Percentiles rank a stretch among this genome's conserved stretches.
Evolutionary conservation across 2,888 invertebrate genomes (phyloP).

Genomic region (Cetonia aurata): DNA sequence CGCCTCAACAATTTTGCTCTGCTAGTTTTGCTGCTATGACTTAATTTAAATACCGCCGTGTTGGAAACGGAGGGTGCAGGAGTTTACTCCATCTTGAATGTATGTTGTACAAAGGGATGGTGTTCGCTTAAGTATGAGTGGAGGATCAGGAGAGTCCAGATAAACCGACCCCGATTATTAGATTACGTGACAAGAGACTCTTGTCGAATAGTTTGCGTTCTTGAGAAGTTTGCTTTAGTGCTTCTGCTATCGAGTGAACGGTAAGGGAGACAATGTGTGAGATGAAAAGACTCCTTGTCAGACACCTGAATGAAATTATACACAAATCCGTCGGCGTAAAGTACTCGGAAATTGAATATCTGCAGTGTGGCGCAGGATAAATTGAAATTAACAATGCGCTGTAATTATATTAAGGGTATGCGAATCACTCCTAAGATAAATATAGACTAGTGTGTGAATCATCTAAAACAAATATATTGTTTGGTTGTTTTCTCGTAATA

Average conservation of each 20-base stretch:
- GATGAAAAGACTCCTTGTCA: slow-evolving; percentile 24
- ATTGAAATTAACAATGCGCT: background rate
- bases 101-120: slow-evolving; percentile 20
- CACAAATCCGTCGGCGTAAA: slow-evolving; percentile 19
- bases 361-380: background rate
- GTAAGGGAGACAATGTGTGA: slow-evolving; percentile 16
- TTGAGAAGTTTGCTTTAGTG: slow-evolving; percentile 46
- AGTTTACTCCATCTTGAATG: slow-evolving; percentile 18
- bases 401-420: too few relatives aligned
- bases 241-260: slow-evolving; percentile 29
- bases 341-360: slow-evolving; percentile 9
- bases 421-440: background rate
- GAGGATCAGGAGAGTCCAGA: slow-evolving; percentile 48
- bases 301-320: slow-evolving; percentile 47
- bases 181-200: slow-evolving; percentile 52
- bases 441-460: too few relatives aligned
- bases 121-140: slow-evolving; percentile 36
- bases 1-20: background rate
- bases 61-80: slow-evolving; percentile 5
- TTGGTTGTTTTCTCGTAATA: too few relatives aligned
- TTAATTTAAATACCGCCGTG: slow-evolving; percentile 21
- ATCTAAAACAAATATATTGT: too few relatives aligned
- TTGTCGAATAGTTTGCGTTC: slow-evolving; percentile 46
- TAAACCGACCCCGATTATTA: slow-evolving; percentile 57
- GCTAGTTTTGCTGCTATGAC: background rate